phyloP scores from a whole-genome alignment of 2,888 invertebrate species.

The Sphaeridia pumilis region DNA sequence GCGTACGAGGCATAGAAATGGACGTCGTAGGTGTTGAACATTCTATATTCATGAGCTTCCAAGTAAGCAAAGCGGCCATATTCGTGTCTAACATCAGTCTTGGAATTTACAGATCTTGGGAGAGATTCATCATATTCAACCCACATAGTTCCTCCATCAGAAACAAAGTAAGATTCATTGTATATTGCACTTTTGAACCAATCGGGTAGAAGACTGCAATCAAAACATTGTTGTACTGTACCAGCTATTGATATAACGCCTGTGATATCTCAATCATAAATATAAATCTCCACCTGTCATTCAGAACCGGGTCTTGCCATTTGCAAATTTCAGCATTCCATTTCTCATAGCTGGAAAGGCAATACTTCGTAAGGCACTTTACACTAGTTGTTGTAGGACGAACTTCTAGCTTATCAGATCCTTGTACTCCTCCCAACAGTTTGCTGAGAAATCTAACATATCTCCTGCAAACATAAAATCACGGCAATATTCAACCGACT shows the following conservation, averaged over 20 bases:
- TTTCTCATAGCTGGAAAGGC: slow-evolving; percentile 57
- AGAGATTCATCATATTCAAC: slow-evolving; percentile 43
- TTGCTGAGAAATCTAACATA: slow-evolving; percentile 25
- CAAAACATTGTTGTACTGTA: no score
- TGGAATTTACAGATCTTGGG: slow-evolving; percentile 9
- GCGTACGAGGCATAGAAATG: slow-evolving; percentile 94
- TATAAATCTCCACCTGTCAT: no score
- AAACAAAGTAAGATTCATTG: slow-evolving; percentile 85
- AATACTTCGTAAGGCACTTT: slow-evolving; percentile 62
- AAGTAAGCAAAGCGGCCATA: slow-evolving; percentile 84
- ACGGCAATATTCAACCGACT: no score
- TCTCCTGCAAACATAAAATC: no score
- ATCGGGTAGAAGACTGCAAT: slow-evolving; percentile 50
- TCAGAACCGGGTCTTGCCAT: slow-evolving; percentile 75
- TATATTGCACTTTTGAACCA: slow-evolving; percentile 95
- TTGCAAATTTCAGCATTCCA: slow-evolving; percentile 75
- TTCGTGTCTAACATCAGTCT: slow-evolving; percentile 40
- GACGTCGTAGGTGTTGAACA: slow-evolving; percentile 95
- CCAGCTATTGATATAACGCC: no score
- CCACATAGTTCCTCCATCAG: slow-evolving; percentile 88
- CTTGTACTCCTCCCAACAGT: slow-evolving; percentile 5
- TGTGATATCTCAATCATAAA: no score
- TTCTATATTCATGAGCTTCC: slow-evolving; percentile 91
- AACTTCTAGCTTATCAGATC: slow-evolving; percentile 16
- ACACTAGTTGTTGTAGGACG: slow-evolving; percentile 46